A percentile compares a stretch with the other conserved stretches of the same genome.
Evolutionary conservation across 2,113 vertebrate species (phyloP).

Genomic region (Psittacara wagleri): DNA sequence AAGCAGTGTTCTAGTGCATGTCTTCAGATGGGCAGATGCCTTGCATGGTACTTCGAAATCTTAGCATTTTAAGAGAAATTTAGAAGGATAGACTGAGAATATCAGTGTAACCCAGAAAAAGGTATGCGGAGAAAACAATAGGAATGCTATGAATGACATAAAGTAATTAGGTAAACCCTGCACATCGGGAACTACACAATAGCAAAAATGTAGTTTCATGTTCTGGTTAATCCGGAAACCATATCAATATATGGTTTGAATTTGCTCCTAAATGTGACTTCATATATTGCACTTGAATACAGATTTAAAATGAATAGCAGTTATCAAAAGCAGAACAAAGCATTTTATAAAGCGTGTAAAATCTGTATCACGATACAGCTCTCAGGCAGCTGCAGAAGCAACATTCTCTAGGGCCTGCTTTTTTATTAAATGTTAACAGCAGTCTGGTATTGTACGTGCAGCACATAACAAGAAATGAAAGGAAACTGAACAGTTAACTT

Average conservation of each 20-base stretch:
- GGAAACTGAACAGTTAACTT: neutral
- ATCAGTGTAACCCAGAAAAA: neutral
- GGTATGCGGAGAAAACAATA: neutral
- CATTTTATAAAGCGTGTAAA: neutral
- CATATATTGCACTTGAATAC: neutral
- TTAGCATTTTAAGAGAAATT: neutral
- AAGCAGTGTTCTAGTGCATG: neutral
- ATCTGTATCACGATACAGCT: neutral
- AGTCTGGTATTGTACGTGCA: neutral
- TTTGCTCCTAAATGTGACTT: neutral
- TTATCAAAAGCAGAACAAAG: neutral
- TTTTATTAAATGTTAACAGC: neutral
- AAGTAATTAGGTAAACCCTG: neutral
- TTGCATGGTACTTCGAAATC: neutral
- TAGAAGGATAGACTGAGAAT: neutral
- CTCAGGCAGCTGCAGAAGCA: neutral
- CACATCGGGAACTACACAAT: neutral
- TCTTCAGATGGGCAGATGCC: neutral
- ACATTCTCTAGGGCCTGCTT: neutral
- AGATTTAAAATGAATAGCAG: neutral
- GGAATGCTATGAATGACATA: neutral
- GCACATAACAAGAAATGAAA: neutral
- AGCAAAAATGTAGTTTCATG: accelerated
- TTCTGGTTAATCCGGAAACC: neutral
- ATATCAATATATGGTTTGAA: neutral